These are phyloP conservation scores for Melanotus villosus DNA, from an alignment of 2,888 invertebrate genomes.

Conservation along the genomic window DNA sequence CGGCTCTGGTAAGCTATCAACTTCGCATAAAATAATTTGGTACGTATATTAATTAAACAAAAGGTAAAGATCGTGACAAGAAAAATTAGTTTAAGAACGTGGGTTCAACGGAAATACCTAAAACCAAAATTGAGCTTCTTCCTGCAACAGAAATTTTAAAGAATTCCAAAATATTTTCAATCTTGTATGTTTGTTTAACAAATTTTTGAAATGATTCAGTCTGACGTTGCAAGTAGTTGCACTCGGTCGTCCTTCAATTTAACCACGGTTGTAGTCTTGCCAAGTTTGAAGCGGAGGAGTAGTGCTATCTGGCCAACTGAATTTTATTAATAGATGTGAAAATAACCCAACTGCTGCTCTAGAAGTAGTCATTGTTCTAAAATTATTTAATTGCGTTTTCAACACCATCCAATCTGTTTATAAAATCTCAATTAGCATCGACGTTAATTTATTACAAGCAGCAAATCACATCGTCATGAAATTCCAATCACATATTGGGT, in stretches of 20 bases:
- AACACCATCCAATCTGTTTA: not conserved
- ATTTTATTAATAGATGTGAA: constrained; percentile 63
- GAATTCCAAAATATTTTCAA: too few relatives aligned
- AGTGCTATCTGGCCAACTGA: constrained; percentile 56
- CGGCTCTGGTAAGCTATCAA: too few relatives aligned
- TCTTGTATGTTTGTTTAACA: too few relatives aligned
- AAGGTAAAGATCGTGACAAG: too few relatives aligned
- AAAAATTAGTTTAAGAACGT: too few relatives aligned
- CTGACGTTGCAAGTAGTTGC: constrained; percentile 25
- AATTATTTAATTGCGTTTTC: constrained; percentile 30
- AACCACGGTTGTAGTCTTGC: constrained; percentile 49
- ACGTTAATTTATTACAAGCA: not conserved
- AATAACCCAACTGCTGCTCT: constrained; percentile 59
- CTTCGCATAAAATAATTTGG: too few relatives aligned
- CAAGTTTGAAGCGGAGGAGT: constrained; percentile 53
- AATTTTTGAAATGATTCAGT: not conserved
- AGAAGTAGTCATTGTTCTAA: constrained; percentile 29
- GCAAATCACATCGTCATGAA: too few relatives aligned
- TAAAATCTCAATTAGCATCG: constrained; percentile 1
- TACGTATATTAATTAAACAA: too few relatives aligned
- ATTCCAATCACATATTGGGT: too few relatives aligned
- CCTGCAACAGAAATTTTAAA: too few relatives aligned
- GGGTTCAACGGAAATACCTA: too few relatives aligned
- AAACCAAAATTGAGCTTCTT: too few relatives aligned
- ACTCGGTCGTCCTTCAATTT: constrained; percentile 21